Conservation (phyloP, 2,797 vertebrate species). For the Ispidina lecontei region DNA sequence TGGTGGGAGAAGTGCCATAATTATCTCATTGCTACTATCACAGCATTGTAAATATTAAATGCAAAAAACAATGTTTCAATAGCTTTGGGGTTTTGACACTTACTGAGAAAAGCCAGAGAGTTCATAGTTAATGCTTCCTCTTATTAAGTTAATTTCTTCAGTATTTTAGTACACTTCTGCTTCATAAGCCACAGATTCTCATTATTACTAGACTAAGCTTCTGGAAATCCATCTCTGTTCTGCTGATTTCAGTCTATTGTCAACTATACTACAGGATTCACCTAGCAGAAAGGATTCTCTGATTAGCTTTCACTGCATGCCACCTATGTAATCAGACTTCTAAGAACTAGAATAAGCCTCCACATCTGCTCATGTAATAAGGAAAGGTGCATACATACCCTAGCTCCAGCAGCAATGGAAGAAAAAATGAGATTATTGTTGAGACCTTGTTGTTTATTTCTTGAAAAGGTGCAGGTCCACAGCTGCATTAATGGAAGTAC, state of each 20-base stretch:
- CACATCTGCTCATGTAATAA: background rate
- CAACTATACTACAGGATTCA: background rate
- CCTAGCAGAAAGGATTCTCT: background rate
- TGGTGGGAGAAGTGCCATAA: constrained; percentile 29
- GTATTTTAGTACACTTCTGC: background rate
- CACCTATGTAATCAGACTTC: background rate
- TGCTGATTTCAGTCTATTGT: background rate
- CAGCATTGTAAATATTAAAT: constrained; percentile 51
- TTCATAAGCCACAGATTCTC: background rate
- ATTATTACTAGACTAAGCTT: background rate
- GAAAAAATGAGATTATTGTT: background rate
- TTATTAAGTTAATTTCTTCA: constrained; percentile 23
- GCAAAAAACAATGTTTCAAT: constrained; percentile 71
- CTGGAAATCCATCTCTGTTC: background rate
- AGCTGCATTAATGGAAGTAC: background rate
- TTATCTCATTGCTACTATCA: constrained; percentile 51
- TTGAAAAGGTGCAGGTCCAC: background rate
- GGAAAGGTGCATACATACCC: accelerated
- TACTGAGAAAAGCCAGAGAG: constrained; percentile 46
- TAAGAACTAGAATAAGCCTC: background rate
- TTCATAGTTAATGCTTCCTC: constrained; percentile 60
- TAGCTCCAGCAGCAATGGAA: background rate
- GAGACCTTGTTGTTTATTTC: accelerated
- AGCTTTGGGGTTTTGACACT: constrained; percentile 57
- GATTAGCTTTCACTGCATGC: background rate